Base-by-base conservation (phyloP, 1,140 invertebrate species). In the Hormaphis cornu region DNA sequence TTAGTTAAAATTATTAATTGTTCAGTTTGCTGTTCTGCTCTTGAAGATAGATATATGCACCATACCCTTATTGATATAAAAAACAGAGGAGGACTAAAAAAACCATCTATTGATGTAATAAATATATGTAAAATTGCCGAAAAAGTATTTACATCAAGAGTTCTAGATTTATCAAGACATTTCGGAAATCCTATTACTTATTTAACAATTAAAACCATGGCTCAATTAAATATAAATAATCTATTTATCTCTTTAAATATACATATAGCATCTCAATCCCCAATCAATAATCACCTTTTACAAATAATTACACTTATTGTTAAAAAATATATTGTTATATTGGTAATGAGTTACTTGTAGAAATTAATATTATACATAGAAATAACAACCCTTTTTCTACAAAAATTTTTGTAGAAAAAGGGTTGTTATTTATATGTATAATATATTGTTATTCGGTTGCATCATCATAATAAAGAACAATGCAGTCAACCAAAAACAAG, bases 381-480 rank as follows among this genome's bases (percentile, higher is more conserved):
- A n/a, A n/a, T n/a, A n/a, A n/a, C n/a, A n/a, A n/a, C n/a, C n/a
- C n/a, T n/a, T n/a, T n/a, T n/a, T n/a, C n/a, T n/a, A n/a, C n/a
- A n/a, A n/a, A n/a, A n/a, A n/a, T n/a, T n/a, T n/a, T n/a, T n/a
- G n/a, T n/a, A n/a, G n/a, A n/a, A n/a, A n/a, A n/a, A n/a, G n/a
- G n/a, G n/a, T n/a, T n/a, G n/a, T n/a, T n/a, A n/a, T n/a, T n/a
- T n/a, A n/a, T n/a, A n/a, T n/a, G n/a, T n/a, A n/a, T n/a, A n/a
- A n/a, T n/a, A n/a, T n/a, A n/a, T 50, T 50, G 48, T 50, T 7
- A 50, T 50, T 50, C 10, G 48, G 16, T 50, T 50, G 48, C 48
- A 50, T 50, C 48, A 50, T 50, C 16, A 50, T 50, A 50, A 50
- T 26, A 50, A 50, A 50, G 22, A 50, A 50, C 48, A 50, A 26